Conservation (phyloP, 1,140 invertebrate genomes). For the Eulimnadia texana region DNA sequence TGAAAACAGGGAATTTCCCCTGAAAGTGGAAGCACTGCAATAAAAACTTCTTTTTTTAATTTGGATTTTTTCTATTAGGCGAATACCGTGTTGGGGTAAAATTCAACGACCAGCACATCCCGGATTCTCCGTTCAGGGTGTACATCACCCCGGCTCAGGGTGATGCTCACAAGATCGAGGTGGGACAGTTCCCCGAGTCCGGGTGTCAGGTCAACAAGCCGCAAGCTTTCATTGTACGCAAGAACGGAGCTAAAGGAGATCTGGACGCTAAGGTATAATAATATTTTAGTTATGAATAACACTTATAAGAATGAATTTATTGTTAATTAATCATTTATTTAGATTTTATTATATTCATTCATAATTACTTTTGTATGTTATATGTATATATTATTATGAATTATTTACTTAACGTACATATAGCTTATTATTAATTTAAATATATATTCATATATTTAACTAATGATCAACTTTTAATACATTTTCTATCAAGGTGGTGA, state of each 20-base stretch:
- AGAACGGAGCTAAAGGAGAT: conserved; percentile 84
- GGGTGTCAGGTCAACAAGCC: conserved; percentile 80
- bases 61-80: conserved; percentile 44
- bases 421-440: no score
- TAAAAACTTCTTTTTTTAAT: no score
- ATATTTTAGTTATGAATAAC: neutral
- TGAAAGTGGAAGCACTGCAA: no score
- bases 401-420: no score
- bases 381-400: no score
- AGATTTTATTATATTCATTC: neutral
- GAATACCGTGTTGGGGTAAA: conserved; percentile 93
- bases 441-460: no score
- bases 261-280: conserved; percentile 70
- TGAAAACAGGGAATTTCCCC: no score
- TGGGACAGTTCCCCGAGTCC: conserved; percentile 77
- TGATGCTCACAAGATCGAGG: conserved; percentile 78
- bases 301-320: neutral
- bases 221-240: conserved; percentile 81
- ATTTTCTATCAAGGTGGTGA: conserved; percentile 62
- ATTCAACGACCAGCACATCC: conserved; percentile 94
- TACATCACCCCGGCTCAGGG: conserved; percentile 84
- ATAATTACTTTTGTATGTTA: no score
- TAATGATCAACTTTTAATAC: no score
- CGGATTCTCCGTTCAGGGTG: conserved; percentile 94
- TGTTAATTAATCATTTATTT: no score